Percentiles rank a stretch among this genome's conserved stretches.
These are phyloP conservation scores for Pollachius pollachius DNA, from an alignment of 2,113 vertebrate species.

Conservation along the genomic window DNA sequence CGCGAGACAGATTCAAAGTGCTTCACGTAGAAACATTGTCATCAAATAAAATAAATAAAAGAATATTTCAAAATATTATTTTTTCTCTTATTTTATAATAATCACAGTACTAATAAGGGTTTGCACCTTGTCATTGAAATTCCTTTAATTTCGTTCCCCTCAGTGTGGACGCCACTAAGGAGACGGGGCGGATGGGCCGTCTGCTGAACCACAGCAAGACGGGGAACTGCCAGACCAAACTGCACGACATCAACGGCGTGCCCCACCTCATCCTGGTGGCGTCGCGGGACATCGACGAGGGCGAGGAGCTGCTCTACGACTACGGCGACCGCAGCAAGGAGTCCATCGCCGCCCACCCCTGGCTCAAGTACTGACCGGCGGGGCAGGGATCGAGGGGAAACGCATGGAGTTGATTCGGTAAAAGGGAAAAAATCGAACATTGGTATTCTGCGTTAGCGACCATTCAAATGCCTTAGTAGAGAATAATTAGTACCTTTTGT, in stretches of 20 bases:
- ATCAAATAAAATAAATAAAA: no score
- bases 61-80: no score
- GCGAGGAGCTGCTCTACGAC: conserved; percentile 95
- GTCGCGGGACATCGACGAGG: conserved; percentile 86
- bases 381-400: background rate
- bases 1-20: no score
- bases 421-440: conserved; percentile 39
- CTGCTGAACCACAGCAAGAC: conserved; percentile 96
- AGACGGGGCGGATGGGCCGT: conserved; percentile 85
- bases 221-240: conserved; percentile 96
- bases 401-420: background rate
- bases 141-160: conserved; percentile 3
- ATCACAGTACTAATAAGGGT: no score
- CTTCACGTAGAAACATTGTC: no score
- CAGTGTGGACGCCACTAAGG: conserved; percentile 93
- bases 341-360: conserved; percentile 89
- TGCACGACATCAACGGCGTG: conserved; percentile 87
- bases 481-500: conserved; percentile 50
- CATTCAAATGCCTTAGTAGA: conserved; percentile 72
- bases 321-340: conserved; percentile 94
- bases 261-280: conserved; percentile 97
- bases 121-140: no score
- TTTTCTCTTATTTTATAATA: no score
- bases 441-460: conserved; percentile 52
- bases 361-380: conserved; percentile 86